phyloP scores from a whole-genome alignment of 2,888 invertebrate genomes.

The Patella ulyssiponensis region DNA sequence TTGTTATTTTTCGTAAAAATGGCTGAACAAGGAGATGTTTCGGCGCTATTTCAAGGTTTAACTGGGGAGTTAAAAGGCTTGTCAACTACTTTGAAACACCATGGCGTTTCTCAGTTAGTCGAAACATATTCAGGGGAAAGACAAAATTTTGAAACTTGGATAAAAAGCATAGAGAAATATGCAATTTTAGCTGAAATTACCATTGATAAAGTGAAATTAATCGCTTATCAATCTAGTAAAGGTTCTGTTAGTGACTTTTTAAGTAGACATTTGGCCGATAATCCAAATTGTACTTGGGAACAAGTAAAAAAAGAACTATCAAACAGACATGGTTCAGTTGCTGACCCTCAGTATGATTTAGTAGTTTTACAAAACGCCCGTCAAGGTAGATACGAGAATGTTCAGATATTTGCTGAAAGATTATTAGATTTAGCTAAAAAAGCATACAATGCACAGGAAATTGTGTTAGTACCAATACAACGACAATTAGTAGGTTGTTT shows the following conservation, averaged over 20 bases:
- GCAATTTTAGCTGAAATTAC: background rate
- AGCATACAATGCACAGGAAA: too few species aligned
- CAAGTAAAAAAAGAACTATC: background rate
- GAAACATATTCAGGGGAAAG: background rate
- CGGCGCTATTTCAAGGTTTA: background rate
- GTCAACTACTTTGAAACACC: background rate
- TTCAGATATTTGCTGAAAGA: background rate
- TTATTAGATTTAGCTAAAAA: background rate
- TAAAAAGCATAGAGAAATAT: background rate
- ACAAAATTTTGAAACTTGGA: background rate
- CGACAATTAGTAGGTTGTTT: too few species aligned
- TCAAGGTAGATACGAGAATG: background rate
- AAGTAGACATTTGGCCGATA: background rate
- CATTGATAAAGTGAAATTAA: background rate
- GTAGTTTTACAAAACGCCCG: background rate
- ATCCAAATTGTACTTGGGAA: background rate
- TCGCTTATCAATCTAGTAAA: background rate
- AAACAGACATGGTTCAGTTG: background rate
- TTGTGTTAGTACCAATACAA: too few species aligned
- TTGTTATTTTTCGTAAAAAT: too few species aligned
- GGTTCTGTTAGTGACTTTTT: background rate
- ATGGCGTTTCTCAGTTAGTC: background rate
- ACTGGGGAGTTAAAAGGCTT: background rate
- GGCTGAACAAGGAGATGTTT: too few species aligned
- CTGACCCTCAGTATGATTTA: background rate